Evolutionary conservation across 2,797 vertebrate species (phyloP).

Genomic region (Sebastes goodei): DNA sequence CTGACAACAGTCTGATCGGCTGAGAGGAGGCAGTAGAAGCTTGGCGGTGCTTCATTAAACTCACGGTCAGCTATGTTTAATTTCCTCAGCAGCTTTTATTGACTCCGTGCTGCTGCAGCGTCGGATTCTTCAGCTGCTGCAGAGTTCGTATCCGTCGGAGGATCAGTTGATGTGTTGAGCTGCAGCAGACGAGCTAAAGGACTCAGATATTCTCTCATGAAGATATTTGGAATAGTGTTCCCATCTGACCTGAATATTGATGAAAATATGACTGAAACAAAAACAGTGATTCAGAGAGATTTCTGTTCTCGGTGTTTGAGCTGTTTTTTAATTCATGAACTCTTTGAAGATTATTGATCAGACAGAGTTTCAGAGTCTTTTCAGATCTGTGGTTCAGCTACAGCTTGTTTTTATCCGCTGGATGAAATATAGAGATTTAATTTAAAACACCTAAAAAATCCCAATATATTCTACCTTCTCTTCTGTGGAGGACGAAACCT

Average conservation of each 20-base stretch:
- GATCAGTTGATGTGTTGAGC: not conserved
- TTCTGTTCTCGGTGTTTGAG: not conserved
- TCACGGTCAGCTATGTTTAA: constrained; percentile 17
- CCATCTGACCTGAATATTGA: not conserved
- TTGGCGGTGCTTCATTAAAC: constrained; percentile 29
- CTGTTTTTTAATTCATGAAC: not conserved
- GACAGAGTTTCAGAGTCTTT: not conserved
- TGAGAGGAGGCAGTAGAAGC: not conserved
- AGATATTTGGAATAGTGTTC: not conserved
- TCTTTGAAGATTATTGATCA: constrained; percentile 15
- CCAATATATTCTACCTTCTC: too few species aligned
- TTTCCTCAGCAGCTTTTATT: constrained; percentile 30
- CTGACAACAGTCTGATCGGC: too few species aligned
- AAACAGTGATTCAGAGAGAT: not conserved
- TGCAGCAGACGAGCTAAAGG: not conserved
- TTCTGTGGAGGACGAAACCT: too few species aligned
- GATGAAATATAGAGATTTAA: not conserved
- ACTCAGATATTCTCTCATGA: not conserved
- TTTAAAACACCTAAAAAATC: not conserved
- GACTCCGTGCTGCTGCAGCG: not conserved
- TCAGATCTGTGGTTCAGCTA: not conserved
- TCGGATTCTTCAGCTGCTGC: not conserved
- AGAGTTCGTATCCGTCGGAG: not conserved
- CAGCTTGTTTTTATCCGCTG: not conserved
- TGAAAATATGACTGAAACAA: too few species aligned